Conservation (phyloP, 2,888 invertebrate genomes). For the Sphaerophoria rueppellii region DNA sequence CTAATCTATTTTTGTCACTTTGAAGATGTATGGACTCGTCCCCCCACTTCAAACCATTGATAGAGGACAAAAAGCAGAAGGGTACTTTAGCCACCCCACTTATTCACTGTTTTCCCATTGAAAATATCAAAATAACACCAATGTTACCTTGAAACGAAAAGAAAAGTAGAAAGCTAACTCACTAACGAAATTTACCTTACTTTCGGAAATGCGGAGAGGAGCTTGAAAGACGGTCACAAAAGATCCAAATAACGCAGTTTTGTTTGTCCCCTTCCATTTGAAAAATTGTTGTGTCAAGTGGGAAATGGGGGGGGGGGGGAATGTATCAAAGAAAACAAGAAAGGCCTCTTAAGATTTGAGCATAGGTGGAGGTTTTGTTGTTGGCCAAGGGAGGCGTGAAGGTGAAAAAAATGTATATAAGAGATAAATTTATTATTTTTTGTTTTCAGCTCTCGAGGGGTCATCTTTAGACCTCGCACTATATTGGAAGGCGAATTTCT, state of each 20-base stretch:
- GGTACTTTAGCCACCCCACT: conserved; percentile 2
- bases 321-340: conserved; percentile 48
- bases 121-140: conserved; percentile 29
- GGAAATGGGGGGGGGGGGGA: conserved; percentile 57
- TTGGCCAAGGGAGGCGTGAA: conserved; percentile 1
- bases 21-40: conserved; percentile 53
- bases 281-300: conserved; percentile 63
- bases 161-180: conserved; percentile 46
- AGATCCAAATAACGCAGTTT: background rate
- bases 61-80: background rate
- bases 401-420: conserved; percentile 22
- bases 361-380: background rate
- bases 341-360: conserved; percentile 28
- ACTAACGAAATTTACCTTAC: conserved; percentile 49
- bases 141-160: conserved; percentile 33
- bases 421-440: too few species aligned
- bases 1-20: conserved; percentile 71
- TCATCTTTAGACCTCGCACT: too few species aligned
- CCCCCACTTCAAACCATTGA: conserved; percentile 6
- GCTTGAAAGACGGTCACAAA: conserved; percentile 35
- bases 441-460: too few species aligned
- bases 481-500: too few species aligned
- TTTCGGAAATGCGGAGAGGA: conserved; percentile 2
- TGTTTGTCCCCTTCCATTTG: conserved; percentile 32
- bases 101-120: background rate